Conservation (phyloP, 2,888 invertebrate species). For the Uropetala carovei region DNA sequence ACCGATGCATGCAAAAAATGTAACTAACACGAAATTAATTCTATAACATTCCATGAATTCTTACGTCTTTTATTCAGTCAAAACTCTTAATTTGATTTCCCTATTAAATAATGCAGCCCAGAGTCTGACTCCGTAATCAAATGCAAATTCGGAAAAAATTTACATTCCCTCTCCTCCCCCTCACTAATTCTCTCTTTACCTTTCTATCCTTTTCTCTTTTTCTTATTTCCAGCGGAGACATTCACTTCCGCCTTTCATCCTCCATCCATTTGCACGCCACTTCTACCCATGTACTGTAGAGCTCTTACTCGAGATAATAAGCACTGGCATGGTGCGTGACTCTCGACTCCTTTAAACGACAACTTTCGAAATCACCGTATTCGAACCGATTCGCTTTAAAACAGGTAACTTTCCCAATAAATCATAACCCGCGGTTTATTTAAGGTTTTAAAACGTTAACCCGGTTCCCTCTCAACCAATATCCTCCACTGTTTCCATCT, state of each 20-base stretch:
- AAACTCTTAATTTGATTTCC: slow-evolving; percentile 46
- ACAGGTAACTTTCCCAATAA: background rate
- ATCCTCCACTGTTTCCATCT: background rate
- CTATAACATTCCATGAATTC: background rate
- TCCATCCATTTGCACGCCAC: background rate
- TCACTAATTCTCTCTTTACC: background rate
- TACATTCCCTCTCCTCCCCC: background rate
- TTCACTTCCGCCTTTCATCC: background rate
- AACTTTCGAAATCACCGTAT: no score
- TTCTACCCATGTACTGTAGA: background rate
- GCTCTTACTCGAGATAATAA: no score
- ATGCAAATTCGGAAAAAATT: background rate
- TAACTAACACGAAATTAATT: no score
- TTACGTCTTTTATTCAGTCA: background rate
- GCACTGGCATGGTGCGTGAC: no score
- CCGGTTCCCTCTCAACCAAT: background rate
- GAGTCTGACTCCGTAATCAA: slow-evolving; percentile 19
- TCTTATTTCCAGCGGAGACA: background rate
- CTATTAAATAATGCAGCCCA: slow-evolving; percentile 15
- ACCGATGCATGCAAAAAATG: no score
- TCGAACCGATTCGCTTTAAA: no score
- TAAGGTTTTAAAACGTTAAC: background rate
- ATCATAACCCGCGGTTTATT: background rate
- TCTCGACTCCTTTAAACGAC: no score
- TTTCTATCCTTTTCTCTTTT: background rate